Evolutionary conservation across 2,113 vertebrate species (phyloP).

Genomic region (Bungarus multicinctus): DNA sequence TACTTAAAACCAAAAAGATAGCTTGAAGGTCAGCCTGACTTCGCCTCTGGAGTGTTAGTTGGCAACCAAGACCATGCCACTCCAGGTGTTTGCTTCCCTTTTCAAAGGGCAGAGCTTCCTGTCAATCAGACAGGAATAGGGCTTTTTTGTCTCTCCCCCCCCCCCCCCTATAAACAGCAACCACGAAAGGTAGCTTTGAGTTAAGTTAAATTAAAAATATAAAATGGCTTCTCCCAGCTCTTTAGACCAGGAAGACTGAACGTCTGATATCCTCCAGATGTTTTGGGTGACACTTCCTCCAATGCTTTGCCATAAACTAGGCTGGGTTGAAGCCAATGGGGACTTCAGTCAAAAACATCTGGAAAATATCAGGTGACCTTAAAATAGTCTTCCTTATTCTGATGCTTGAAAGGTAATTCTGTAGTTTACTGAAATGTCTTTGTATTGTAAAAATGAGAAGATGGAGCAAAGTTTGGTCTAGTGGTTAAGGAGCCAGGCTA

Average conservation of each 20-base stretch:
- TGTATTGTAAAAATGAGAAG: background rate
- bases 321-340: background rate
- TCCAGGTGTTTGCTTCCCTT: background rate
- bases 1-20: background rate
- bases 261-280: background rate
- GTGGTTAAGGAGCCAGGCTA: background rate
- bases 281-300: background rate
- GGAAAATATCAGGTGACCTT: background rate
- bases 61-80: background rate
- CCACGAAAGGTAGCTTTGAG: background rate
- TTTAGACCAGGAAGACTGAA: background rate
- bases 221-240: background rate
- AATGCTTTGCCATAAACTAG: background rate
- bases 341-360: background rate
- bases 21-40: background rate
- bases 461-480: background rate
- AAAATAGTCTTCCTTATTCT: background rate
- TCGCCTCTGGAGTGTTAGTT: background rate
- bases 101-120: background rate
- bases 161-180: background rate
- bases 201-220: background rate
- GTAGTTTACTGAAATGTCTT: background rate
- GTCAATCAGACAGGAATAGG: background rate
- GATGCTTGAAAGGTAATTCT: background rate
- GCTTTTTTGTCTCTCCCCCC: accelerated